A percentile compares a stretch with the other conserved stretches of the same genome.
Evolutionary conservation across 2,888 invertebrate species (phyloP).

Genomic region (Pelosia muscerda): DNA sequence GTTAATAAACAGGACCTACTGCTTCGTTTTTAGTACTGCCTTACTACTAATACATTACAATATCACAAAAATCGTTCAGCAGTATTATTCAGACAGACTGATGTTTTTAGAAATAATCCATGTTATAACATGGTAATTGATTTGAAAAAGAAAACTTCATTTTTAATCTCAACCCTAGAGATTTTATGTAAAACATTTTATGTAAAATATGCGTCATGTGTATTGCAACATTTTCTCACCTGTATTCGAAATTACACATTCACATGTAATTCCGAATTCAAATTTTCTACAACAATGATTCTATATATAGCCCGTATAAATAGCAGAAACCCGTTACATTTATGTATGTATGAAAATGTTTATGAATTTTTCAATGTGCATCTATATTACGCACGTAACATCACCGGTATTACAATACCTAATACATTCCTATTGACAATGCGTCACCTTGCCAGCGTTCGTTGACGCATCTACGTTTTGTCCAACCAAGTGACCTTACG

Average conservation of each 20-base stretch:
- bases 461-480: slow-evolving; percentile 85
- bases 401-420: slow-evolving; percentile 68
- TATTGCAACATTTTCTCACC: not conserved
- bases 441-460: slow-evolving; percentile 85
- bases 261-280: slow-evolving; percentile 7
- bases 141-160: not conserved
- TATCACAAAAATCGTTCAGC: not conserved
- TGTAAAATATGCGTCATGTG: not conserved
- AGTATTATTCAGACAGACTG: not conserved
- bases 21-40: not conserved
- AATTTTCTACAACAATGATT: slow-evolving; percentile 9
- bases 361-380: slow-evolving; percentile 59
- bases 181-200: not conserved
- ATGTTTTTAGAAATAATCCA: not conserved
- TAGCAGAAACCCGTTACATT: slow-evolving; percentile 58
- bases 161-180: not conserved
- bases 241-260: not conserved
- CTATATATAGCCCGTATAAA: slow-evolving; percentile 29
- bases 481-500: slow-evolving; percentile 80
- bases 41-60: not conserved
- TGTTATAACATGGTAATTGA: not conserved
- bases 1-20: slow-evolving; percentile 24
- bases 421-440: slow-evolving; percentile 83
- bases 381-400: slow-evolving; percentile 61
- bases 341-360: slow-evolving; percentile 61